phyloP scores from a whole-genome alignment of 2,888 invertebrate genomes.

The Helicoverpa assulta region DNA sequence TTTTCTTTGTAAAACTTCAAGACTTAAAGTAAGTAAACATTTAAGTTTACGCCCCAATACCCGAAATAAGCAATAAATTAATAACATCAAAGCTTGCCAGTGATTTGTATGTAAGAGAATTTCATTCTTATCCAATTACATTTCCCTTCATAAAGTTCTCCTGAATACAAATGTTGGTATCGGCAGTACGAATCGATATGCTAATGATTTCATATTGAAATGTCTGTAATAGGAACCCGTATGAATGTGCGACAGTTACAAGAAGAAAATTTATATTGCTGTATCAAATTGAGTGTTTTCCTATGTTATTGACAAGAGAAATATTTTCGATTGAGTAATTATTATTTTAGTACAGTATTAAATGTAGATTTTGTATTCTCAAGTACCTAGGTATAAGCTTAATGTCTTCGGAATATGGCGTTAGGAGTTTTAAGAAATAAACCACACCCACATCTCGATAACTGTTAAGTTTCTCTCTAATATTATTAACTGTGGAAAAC shows the following conservation, averaged over 20 bases:
- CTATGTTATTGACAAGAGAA: neutral
- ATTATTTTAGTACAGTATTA: neutral
- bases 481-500: too few relatives aligned
- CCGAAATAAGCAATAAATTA: slow-evolving; percentile 21
- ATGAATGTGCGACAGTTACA: slow-evolving; percentile 28
- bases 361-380: too few relatives aligned
- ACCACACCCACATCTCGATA: too few relatives aligned
- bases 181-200: slow-evolving; percentile 47
- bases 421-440: too few relatives aligned
- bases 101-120: slow-evolving; percentile 2
- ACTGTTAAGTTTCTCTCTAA: too few relatives aligned
- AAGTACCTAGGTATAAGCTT: too few relatives aligned
- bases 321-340: neutral
- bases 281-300: neutral
- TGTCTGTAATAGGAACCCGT: slow-evolving; percentile 43
- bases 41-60: neutral
- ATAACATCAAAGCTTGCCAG: slow-evolving; percentile 26
- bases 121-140: slow-evolving; percentile 33
- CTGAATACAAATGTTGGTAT: slow-evolving; percentile 60
- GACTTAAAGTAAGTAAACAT: too few relatives aligned
- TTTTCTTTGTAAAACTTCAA: too few relatives aligned
- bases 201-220: slow-evolving; percentile 56
- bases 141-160: slow-evolving; percentile 56
- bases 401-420: too few relatives aligned
- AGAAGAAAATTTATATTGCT: slow-evolving; percentile 3